These are phyloP conservation scores for Phymorhynchus buccinoides DNA, from an alignment of 1,140 invertebrate species.

Conservation along the genomic window DNA sequence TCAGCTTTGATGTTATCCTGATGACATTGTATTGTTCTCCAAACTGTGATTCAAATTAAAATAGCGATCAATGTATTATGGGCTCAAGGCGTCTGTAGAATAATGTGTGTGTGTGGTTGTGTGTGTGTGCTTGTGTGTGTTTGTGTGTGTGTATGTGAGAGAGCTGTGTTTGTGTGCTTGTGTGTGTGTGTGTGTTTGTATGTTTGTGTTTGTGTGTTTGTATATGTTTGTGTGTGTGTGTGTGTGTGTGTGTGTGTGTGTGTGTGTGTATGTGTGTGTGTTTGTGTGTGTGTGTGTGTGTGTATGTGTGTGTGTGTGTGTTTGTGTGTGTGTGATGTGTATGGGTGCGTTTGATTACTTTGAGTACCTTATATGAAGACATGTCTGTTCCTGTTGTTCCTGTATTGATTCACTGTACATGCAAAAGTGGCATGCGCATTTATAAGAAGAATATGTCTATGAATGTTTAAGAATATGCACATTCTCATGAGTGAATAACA, in stretches of 20 bases:
- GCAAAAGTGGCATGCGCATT: too few relatives aligned
- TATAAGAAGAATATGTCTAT: too few relatives aligned
- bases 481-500: too few relatives aligned
- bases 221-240: too few relatives aligned
- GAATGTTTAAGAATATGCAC: too few relatives aligned
- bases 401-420: too few relatives aligned
- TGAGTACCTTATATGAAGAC: too few relatives aligned
- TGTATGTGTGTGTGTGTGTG: not conserved
- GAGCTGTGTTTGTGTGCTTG: not conserved
- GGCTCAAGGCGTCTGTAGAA: too few relatives aligned
- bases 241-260: not conserved
- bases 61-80: conserved; percentile 31
- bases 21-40: conserved; percentile 27
- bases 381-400: too few relatives aligned
- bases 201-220: not conserved
- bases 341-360: not conserved
- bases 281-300: not conserved
- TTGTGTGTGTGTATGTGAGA: not conserved
- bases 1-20: not conserved
- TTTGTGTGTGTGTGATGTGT: not conserved
- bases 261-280: not conserved
- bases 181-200: not conserved
- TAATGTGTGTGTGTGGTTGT: not conserved
- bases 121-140: not conserved
- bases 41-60: conserved; percentile 34